These are phyloP conservation scores for Catharus bicknelli DNA, from an alignment of 2,113 vertebrate species.

Conservation along the genomic window DNA sequence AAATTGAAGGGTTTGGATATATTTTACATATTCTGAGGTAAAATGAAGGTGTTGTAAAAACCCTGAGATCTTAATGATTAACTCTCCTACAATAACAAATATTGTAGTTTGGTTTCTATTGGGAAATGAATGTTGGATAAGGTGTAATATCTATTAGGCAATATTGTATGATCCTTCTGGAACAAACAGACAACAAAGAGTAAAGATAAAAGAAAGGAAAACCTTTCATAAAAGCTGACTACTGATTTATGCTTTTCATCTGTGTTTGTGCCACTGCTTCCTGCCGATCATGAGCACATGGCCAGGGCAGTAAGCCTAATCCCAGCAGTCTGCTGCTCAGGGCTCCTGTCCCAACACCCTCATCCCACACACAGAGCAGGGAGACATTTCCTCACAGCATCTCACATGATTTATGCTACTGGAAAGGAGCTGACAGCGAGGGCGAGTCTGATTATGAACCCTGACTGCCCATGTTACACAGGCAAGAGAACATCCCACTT, in stretches of 20 bases:
- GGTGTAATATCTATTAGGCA: background rate
- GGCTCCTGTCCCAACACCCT: background rate
- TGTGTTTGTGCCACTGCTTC: background rate
- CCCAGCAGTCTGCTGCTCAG: background rate
- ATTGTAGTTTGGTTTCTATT: background rate
- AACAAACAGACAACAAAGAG: background rate
- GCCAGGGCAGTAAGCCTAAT: background rate
- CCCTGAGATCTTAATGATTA: background rate
- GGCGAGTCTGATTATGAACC: background rate
- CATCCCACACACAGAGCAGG: accelerated
- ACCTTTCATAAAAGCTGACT: background rate
- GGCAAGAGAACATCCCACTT: background rate
- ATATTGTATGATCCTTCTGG: background rate
- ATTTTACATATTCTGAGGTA: background rate
- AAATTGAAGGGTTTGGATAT: background rate
- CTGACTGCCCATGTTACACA: background rate
- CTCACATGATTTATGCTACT: background rate
- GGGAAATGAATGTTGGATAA: background rate
- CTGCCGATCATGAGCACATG: background rate
- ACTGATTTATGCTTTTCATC: background rate
- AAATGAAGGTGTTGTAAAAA: background rate
- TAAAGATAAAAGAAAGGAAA: background rate
- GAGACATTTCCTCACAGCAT: background rate
- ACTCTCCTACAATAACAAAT: background rate
- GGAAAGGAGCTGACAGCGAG: background rate